Evolutionary conservation across 2,888 invertebrate species (phyloP), one percentile per base, ranked within the genome.

Genomic region (Chrysopilus asiliformis): DNA sequence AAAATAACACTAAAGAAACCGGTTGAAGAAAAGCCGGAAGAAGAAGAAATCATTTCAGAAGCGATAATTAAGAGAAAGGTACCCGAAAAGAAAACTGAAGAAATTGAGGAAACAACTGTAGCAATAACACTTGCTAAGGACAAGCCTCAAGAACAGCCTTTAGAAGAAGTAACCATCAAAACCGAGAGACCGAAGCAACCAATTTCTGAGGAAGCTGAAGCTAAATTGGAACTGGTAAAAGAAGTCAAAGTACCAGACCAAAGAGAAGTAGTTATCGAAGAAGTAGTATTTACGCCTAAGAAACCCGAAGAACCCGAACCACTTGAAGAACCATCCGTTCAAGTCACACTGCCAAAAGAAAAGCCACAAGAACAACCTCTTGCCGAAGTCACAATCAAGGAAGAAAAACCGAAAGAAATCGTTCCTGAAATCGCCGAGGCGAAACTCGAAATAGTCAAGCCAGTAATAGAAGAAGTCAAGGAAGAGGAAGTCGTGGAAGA

Each of bases 361-460:
- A 27, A 26, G 19, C 10, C 12, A 14, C 12, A 26, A 10, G 33
- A 24, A 9, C 24, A 33, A 15, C 24, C 22, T 8, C 18, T 12
- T n/a, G 6, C 32, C 18, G 10, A 14, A n/a, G 32, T 32, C 4
- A 32, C 32, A 55, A 34, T 53, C 48, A 31, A 58, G 55, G 46
- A 53, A 51, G 43, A 15, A 49, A 1, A 54, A 53, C 39, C 52
- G 55, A 41, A 48, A 53, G n/a, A n/a, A n/a, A n/a, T n/a, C n/a
- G n/a, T n/a, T n/a, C n/a, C n/a, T n/a, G n/a, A n/a, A n/a, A 4
- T 8, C 4, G 4, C 16, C 9, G 54, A 50, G 3, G 38, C 56
- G 6, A 8, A 6, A 6, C 7, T 22, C 10, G 10, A 7, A 41
- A 49, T 53, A 52, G 65, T 52, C 47, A 53, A 49, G 24, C 48